Percentiles rank a stretch among this genome's conserved stretches.
Evolutionary conservation across 1,140 invertebrate species (phyloP).

Genomic region (Drosophila simulans): DNA sequence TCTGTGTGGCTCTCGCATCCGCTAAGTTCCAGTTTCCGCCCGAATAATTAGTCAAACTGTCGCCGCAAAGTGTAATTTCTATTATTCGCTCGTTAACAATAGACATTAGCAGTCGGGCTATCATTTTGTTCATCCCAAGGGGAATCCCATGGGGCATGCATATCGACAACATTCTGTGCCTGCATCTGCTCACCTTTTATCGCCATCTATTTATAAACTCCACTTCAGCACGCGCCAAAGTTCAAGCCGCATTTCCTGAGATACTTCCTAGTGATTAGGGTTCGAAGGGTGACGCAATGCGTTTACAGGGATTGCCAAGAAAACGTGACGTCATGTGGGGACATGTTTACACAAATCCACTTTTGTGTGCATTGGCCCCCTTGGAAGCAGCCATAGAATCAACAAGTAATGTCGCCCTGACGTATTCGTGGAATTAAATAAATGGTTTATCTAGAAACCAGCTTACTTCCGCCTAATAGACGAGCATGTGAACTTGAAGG

Average conservation of each 20-base stretch:
- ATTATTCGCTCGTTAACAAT: constrained; percentile 52
- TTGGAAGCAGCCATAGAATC: constrained; percentile 13
- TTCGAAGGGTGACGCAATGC: constrained; percentile 30
- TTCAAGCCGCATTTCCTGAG: constrained; percentile 10
- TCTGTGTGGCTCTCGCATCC: constrained; percentile 33
- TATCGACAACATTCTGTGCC: constrained; percentile 13
- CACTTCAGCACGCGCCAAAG: constrained; percentile 62
- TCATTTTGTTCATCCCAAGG: not conserved
- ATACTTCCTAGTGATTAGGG: not conserved
- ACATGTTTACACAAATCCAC: constrained; percentile 22
- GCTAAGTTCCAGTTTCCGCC: constrained; percentile 61
- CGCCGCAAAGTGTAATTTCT: constrained; percentile 44
- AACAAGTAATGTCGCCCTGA: constrained; percentile 15
- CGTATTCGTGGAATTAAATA: not conserved
- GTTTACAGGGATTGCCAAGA: constrained; percentile 6
- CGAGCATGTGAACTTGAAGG: too few relatives aligned
- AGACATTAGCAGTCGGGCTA: constrained; percentile 10
- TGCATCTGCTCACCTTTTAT: constrained; percentile 21
- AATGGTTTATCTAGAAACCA: not conserved
- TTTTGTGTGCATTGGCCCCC: constrained; percentile 16
- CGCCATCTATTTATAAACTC: constrained; percentile 23
- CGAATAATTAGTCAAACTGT: constrained; percentile 59
- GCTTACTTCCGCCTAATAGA: not conserved
- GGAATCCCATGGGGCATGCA: not conserved
- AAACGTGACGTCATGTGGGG: constrained; percentile 21